phyloP scores from a whole-genome alignment of 2,113 vertebrate species.

The Rhadina sibilatrix region DNA sequence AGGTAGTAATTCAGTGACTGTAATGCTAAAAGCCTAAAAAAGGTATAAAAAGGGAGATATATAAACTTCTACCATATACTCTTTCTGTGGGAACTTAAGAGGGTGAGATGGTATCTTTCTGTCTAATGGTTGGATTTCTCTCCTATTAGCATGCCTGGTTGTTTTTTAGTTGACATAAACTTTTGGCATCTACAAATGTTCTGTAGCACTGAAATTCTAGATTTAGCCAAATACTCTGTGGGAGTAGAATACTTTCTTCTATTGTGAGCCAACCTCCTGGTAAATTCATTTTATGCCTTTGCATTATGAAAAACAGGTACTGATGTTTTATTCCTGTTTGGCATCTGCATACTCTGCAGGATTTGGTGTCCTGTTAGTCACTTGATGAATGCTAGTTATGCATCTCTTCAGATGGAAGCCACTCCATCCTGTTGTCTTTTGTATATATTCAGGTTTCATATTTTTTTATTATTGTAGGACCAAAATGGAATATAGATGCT shows the following conservation, averaged over 20 bases:
- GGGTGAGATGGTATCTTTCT: neutral
- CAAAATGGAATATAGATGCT: neutral
- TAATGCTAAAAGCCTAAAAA: neutral
- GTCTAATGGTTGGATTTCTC: neutral
- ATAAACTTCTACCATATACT: neutral
- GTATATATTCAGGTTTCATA: neutral
- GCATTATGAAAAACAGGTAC: neutral
- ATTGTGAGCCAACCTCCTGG: neutral
- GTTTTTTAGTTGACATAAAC: neutral
- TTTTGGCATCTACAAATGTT: neutral
- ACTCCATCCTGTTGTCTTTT: neutral
- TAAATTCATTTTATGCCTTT: neutral
- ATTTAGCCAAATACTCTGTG: neutral
- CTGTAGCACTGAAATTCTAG: neutral
- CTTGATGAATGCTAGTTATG: neutral
- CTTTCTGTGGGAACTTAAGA: neutral
- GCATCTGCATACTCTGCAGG: neutral
- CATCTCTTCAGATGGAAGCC: neutral
- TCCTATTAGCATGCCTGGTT: neutral
- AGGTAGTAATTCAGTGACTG: neutral
- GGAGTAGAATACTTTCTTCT: neutral
- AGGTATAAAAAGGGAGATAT: neutral
- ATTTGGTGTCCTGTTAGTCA: neutral
- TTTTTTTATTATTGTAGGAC: neutral
- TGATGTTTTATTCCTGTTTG: neutral